These are phyloP conservation scores for Empidonax traillii DNA, from an alignment of 2,113 vertebrate genomes.

Conservation along the genomic window DNA sequence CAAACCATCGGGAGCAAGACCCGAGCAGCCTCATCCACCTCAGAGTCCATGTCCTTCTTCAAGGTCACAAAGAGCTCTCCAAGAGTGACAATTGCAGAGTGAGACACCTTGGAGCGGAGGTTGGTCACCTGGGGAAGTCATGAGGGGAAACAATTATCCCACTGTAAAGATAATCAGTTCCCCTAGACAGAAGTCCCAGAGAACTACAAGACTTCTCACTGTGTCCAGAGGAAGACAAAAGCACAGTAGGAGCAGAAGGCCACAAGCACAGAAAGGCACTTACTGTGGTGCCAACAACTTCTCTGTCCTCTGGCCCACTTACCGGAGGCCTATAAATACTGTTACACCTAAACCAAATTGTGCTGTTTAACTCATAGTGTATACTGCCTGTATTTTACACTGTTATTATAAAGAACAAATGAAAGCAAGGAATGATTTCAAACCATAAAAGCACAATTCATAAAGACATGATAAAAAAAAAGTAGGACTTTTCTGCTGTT, in stretches of 20 bases:
- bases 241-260: neutral
- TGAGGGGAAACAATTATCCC: neutral
- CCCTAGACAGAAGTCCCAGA: neutral
- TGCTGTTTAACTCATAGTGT: neutral
- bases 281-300: neutral
- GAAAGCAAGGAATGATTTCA: neutral
- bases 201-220: neutral
- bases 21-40: constrained; percentile 47
- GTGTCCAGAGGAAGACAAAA: neutral
- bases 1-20: constrained; percentile 69
- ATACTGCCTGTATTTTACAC: neutral
- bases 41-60: constrained; percentile 72
- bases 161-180: neutral
- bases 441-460: neutral
- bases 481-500: neutral
- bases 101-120: constrained; percentile 71
- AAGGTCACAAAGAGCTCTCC: constrained; percentile 60
- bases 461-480: neutral
- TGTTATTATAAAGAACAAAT: neutral
- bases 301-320: neutral
- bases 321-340: neutral
- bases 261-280: neutral
- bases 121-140: constrained; percentile 65
- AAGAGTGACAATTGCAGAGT: constrained; percentile 63
- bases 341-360: neutral